These are phyloP conservation scores for Heterodera schachtii DNA, from an alignment of 1,140 invertebrate species.

Conservation along the genomic window DNA sequence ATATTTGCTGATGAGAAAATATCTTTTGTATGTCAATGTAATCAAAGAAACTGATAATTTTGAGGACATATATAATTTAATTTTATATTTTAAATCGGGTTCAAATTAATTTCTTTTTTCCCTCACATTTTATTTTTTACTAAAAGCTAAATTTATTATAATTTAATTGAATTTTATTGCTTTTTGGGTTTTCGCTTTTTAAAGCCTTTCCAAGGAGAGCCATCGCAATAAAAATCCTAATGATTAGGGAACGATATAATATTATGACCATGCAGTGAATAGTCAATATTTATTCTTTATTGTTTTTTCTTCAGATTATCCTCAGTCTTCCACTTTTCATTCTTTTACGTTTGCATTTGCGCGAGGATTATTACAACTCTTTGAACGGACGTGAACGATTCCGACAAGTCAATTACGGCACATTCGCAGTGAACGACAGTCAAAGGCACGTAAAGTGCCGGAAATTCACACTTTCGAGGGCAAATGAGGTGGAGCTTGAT, in stretches of 20 bases:
- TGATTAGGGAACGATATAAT: no score
- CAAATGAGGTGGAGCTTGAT: neutral
- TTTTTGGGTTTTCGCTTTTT: neutral
- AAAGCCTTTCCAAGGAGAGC: neutral
- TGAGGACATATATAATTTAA: neutral
- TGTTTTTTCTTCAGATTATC: conserved; percentile 48
- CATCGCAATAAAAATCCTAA: neutral
- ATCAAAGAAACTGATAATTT: neutral
- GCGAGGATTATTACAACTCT: conserved; percentile 62
- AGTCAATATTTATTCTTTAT: no score
- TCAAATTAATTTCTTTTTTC: no score
- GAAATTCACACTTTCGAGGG: neutral
- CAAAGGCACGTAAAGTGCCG: neutral
- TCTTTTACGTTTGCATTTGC: conserved; percentile 58
- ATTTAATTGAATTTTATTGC: neutral
- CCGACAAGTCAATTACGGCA: conserved; percentile 52
- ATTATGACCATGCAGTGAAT: no score
- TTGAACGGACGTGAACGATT: conserved; percentile 54
- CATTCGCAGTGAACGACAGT: conserved; percentile 32
- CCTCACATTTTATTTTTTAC: no score
- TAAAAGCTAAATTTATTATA: no score
- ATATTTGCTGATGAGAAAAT: neutral
- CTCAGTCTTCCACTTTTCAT: conserved; percentile 61
- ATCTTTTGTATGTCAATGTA: neutral
- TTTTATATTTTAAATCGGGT: no score